Base-by-base conservation (phyloP, 2,797 vertebrate species). In the Labeo calbasu region DNA sequence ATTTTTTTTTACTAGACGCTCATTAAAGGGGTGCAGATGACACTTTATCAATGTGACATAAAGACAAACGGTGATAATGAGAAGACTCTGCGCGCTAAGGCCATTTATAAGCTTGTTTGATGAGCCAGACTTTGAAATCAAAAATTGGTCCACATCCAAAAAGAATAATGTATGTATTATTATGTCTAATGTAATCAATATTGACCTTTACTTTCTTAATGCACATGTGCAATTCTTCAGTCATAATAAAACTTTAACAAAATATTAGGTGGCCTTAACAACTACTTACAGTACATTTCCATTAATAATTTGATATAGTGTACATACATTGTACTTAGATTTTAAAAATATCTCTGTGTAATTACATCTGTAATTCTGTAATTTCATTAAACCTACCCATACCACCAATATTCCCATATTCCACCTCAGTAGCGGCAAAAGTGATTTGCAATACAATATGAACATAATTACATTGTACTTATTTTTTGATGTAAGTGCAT, bases 1-100 rank as follows among this genome's bases (percentile, higher is more conserved):
- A 87, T 92, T 21, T 40, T 32, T 75, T 92, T 86, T 93, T 91
- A 86, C 92, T 91, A 85, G 86, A 88, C 82, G 50, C 89, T 92
- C 91, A 90, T 93, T 93, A 57, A 61, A 82, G 81, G 86, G 88
- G 86, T 61, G 28, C 86, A 68, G 87, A 86, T 91, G 90, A 90
- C 88, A 86, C 85, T 92, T 92, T 89, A 75, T 84, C 87, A 91
- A 86, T 85, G 89, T 88, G 87, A 79, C 83, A 91, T 89, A 91
- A 90, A 92, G 90, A 91, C 88, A 92, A 75, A 79, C 83, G 82
- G 90, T 90, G 90, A 89, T 93, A 92, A 91, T 80, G 17, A 14
- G 3, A 66, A 50, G 83, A 61, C 86, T 46, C 43, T 77, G 69
- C 84, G 85, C 79, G 77, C 83, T 75, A 25, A 25, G n/a, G n/a